Evolutionary conservation across 2,888 invertebrate species (phyloP), one percentile per base, ranked within the genome.

Genomic region (Callyntrura guangdongensis): DNA sequence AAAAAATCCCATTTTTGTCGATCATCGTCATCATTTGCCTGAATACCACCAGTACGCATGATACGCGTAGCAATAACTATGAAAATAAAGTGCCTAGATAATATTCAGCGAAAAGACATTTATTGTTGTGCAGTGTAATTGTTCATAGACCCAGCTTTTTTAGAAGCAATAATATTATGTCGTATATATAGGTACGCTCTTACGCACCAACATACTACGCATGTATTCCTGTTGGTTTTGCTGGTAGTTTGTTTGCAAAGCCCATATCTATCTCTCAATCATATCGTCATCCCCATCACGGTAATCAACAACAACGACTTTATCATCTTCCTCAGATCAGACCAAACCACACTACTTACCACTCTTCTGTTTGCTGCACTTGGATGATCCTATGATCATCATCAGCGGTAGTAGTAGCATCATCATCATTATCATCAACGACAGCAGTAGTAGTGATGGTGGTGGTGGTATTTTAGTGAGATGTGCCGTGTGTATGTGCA

Each of bases 271-370:
- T 72, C 45, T 72, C 72, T 36, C 72, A 9, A 67, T 36, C 67
- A 67, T 36, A 49, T 36, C 74, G 11, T 74, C 12, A 49, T 6
- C 36, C 3, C 36, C 36, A 36, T 36, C 36, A 36, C 36, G 2
- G 2, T 36, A 36, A 36, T 67, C 67, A 27, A 14, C 67, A 67
- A 27, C 27, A 20, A n/a, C 27, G 14, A 4, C 53, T 77, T 77
- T 77, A 77, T 77, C 53, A 12, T 22, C 2, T 2, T 77, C 22
- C 77, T 77, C 53, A 77, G 77, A 74, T 74, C 74, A 74, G 17
- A 45, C 17, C 12, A 74, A 74, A 74, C 20, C 74, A 17, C 20
- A 22, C 53, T 6, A 36, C 3, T 36, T 36, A 36, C 36, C 36
- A 36, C 36, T 36, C 36, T 36, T 36, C 2, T 77, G 14, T 36